phyloP scores from a whole-genome alignment of 2,888 invertebrate genomes.

The Ecliptopera silaceata region DNA sequence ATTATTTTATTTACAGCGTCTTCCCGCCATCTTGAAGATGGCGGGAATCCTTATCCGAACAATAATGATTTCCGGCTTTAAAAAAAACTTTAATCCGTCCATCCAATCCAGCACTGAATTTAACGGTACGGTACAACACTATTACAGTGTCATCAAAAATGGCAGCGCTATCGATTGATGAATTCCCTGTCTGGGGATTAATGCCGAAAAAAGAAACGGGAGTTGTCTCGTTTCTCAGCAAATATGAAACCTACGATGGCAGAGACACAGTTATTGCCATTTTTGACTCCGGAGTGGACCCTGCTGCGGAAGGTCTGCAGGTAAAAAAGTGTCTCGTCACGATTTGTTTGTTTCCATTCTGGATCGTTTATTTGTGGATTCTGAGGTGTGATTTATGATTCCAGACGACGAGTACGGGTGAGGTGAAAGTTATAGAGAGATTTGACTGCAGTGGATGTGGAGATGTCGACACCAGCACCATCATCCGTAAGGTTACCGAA shows the following conservation, averaged over 20 bases:
- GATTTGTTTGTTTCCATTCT: conserved; percentile 62
- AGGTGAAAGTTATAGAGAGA: conserved; percentile 96
- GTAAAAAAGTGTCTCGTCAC: conserved; percentile 84
- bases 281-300: conserved; percentile 99
- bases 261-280: conserved; percentile 96
- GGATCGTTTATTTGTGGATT: conserved; percentile 40
- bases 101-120: too few relatives aligned
- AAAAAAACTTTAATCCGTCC: too few relatives aligned
- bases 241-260: conserved; percentile 96
- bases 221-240: conserved; percentile 92
- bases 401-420: conserved; percentile 93
- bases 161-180: conserved; percentile 82
- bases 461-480: conserved; percentile 94
- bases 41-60: too few relatives aligned
- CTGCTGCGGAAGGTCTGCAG: conserved; percentile 96
- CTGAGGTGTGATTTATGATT: conserved; percentile 38
- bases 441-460: conserved; percentile 98
- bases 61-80: too few relatives aligned
- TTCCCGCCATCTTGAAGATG: too few relatives aligned
- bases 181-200: conserved; percentile 93
- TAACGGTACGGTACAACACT: conserved; percentile 4
- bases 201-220: conserved; percentile 98
- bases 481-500: conserved; percentile 79
- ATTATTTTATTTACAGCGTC: too few relatives aligned
- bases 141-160: conserved; percentile 76